Base-by-base conservation (phyloP, 2,888 invertebrate species). In the Lasiommata megera region DNA sequence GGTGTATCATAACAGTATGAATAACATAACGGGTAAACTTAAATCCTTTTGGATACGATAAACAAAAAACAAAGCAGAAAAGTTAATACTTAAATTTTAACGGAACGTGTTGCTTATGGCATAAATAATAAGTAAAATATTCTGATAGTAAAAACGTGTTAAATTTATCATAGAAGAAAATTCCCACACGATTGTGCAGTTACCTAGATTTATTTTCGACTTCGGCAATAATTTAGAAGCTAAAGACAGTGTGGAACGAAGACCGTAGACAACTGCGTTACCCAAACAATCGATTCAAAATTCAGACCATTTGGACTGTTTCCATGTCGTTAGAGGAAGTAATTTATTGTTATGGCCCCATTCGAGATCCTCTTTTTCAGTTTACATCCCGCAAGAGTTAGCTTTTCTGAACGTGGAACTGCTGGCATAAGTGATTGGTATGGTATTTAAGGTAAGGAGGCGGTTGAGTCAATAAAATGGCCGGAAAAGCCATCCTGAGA, bases 341-440 rank as follows among this genome's bases (percentile, higher is more conserved):
- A 71, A 79, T 79, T 77, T 78, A 79, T 74, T 71, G 73, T 78
- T 77, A 79, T 76, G 66, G 74, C 69, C 63, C 74, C 72, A 71
- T 75, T 77, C 67, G 71, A 61, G 58, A 62, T 54, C 56, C 54
- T 66, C 74, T 72, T 71, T 70, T 71, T 65, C 69, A 58, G 53
- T 60, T 62, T 56, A 56, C 55, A 58, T 54, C 54, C 51, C 54
- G 38, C 54, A 56, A 54, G 50, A 56, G 41, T 57, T 52, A 46
- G 54, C 62, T 57, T 62, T 55, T 50, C 54, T 51, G 44, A 54
- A 62, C 54, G 56, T 59, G 47, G 41, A 57, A 57, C 53, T 59
- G 47, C 53, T 58, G 56, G 48, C 53, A 44, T 40, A 37, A 55
- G 61, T 53, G 52, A 58, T 56, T 54, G 53, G 51, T 43, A 43